Evolutionary conservation across 2,888 invertebrate species (phyloP).

Genomic region (Osmoderma eremita): DNA sequence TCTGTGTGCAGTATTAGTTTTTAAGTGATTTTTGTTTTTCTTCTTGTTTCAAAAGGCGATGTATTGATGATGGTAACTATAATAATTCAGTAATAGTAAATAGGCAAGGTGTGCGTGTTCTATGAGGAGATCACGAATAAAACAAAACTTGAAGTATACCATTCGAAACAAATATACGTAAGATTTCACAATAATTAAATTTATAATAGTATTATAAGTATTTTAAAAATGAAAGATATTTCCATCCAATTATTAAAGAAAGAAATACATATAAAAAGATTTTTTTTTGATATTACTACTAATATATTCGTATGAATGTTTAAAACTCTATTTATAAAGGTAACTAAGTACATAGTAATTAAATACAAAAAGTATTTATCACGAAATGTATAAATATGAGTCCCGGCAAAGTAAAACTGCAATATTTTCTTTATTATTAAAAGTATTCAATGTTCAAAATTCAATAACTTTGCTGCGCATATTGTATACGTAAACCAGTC

Average conservation of each 20-base stretch:
- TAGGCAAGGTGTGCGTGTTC: background rate
- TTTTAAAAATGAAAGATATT: constrained; percentile 47
- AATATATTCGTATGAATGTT: background rate
- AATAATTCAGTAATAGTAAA: too few relatives aligned
- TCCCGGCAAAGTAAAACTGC: background rate
- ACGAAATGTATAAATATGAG: too few relatives aligned
- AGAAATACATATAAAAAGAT: constrained; percentile 39
- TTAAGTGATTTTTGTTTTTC: background rate
- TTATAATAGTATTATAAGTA: constrained; percentile 40
- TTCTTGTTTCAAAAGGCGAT: background rate
- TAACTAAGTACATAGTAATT: too few relatives aligned
- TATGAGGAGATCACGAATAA: background rate
- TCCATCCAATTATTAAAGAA: constrained; percentile 56
- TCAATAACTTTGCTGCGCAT: constrained; percentile 42
- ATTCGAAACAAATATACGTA: constrained; percentile 51
- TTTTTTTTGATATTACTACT: constrained; percentile 22
- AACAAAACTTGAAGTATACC: constrained; percentile 43
- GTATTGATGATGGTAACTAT: background rate
- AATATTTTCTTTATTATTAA: background rate
- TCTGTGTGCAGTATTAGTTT: constrained; percentile 38
- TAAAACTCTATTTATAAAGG: background rate
- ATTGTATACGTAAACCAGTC: constrained; percentile 48
- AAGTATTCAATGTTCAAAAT: background rate
- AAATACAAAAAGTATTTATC: too few relatives aligned
- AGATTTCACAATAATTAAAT: constrained; percentile 57